phyloP scores from a whole-genome alignment of 2,113 vertebrate genomes.

The Stomatorhinus ivindoensis region DNA sequence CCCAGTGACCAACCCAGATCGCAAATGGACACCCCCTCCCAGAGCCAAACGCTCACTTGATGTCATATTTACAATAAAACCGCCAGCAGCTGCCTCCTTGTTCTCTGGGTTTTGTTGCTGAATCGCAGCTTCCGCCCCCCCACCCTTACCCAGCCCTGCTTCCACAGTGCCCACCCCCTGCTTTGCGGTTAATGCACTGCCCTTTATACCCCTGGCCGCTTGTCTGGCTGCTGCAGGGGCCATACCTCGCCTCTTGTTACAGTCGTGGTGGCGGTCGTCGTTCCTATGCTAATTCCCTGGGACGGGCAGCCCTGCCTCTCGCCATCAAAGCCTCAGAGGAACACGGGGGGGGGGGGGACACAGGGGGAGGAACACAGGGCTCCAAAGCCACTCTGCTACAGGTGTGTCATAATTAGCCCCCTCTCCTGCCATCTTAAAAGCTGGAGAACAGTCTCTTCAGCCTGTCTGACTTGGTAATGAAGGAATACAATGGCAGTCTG shows the following conservation, averaged over 20 bases:
- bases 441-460: background rate
- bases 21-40: slow-evolving; percentile 26
- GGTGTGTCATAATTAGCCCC: slow-evolving; percentile 13
- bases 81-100: background rate
- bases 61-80: slow-evolving; percentile 27
- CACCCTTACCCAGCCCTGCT: background rate
- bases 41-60: slow-evolving; percentile 23
- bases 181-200: background rate
- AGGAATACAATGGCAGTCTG: background rate
- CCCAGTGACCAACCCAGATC: background rate
- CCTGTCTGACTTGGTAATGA: background rate
- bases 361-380: background rate
- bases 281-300: background rate
- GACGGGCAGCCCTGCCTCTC: background rate
- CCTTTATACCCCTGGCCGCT: background rate
- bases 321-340: slow-evolving; percentile 20
- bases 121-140: background rate
- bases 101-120: background rate
- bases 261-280: background rate
- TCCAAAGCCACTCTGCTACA: background rate
- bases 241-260: background rate
- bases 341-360: too few relatives aligned
- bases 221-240: background rate
- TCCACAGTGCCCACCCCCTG: background rate
- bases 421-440: background rate